Base-by-base conservation (phyloP, 2,888 invertebrate genomes). In the Synergus itoensis region DNA sequence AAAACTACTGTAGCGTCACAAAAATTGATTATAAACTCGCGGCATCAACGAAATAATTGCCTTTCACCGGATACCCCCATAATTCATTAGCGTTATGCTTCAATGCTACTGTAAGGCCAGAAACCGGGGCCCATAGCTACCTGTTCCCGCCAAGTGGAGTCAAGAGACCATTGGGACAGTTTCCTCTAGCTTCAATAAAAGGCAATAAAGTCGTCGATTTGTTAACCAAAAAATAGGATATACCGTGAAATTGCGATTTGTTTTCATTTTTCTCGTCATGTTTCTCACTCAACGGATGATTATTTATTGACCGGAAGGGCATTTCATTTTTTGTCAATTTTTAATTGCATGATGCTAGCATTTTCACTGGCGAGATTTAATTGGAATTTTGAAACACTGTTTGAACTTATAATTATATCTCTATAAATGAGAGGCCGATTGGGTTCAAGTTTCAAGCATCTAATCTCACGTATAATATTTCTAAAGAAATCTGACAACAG, bases 51-150 rank as follows among this genome's bases (percentile, higher is more conserved):
- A 84, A 88, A 53, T 53, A 53, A 85, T 85, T 87, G 83, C 81
- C 84, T 84, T 84, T 84, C 85, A 79, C 82, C 81, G 84, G 84
- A 88, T 85, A 82, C 83, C 84, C 81, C 64, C 79, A 85, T 88
- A 87, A 89, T 86, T 87, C 86, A 83, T 81, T 86, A 82, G 84
- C 86, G 88, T 88, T 88, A 90, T 88, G 89, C 87, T 88, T 84
- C 83, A 85, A 81, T 79, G 89, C 86, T 81, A 79, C 79, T 60
- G 80, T 76, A 63, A 63, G 53, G 63, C 64, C 41, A 60, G 48
- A 65, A 65, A 36, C 48, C 36, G 67, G 48, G 48, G 21, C 36
- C 28, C 48, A 73, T 73, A 53, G 45, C 45, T 73, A 73, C 73
- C 73, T 73, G 36, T 73, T 36, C 36, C n/a, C 36, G 45, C 48